Evolutionary conservation across 2,888 invertebrate species (phyloP).

Genomic region (Parasteatoda lunata): DNA sequence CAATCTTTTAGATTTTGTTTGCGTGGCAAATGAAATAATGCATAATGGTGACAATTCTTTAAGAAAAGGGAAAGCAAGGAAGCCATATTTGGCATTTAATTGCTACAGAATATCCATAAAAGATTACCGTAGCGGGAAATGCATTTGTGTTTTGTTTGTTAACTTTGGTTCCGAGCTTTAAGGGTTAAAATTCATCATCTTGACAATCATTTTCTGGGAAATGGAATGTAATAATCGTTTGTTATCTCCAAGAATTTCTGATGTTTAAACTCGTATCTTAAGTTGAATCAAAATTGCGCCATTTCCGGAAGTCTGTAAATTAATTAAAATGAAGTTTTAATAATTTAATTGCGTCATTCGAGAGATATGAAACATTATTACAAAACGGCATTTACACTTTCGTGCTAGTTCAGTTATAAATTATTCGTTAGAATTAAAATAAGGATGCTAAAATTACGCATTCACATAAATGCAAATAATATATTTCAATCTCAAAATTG

Average conservation of each 20-base stretch:
- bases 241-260: not conserved
- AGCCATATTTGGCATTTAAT: conserved; percentile 39
- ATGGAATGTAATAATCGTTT: not conserved
- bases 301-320: too few species aligned
- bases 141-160: not conserved
- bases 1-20: conserved; percentile 41
- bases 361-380: too few species aligned
- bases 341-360: too few species aligned
- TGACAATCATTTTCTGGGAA: not conserved
- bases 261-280: too few species aligned
- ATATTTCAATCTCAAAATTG: too few species aligned
- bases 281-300: too few species aligned
- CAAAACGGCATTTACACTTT: too few species aligned
- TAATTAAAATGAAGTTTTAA: too few species aligned
- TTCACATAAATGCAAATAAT: too few species aligned
- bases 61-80: conserved; percentile 1
- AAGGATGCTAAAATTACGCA: too few species aligned
- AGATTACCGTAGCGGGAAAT: conserved; percentile 8
- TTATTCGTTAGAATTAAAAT: too few species aligned
- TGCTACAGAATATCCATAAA: conserved; percentile 22
- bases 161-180: not conserved
- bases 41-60: conserved; percentile 28
- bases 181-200: not conserved
- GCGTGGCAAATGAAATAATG: conserved; percentile 32
- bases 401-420: too few species aligned